These are phyloP conservation scores for Anticlea derivata DNA, from an alignment of 2,888 invertebrate genomes.

Conservation along the genomic window DNA sequence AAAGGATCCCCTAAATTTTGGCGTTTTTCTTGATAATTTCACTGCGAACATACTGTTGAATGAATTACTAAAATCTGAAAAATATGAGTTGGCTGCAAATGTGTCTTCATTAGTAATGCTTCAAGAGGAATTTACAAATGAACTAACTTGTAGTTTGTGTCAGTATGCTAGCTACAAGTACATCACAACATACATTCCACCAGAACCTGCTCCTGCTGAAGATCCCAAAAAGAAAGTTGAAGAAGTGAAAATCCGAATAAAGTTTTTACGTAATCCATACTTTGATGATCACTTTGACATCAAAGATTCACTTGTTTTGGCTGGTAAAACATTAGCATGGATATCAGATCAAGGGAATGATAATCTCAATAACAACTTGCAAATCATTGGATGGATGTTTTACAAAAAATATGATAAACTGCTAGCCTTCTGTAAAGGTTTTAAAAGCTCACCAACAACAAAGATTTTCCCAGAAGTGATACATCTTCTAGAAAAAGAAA, in stretches of 20 bases:
- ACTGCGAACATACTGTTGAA: conserved; percentile 92
- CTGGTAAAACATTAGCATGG: conserved; percentile 92
- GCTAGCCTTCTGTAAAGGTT: conserved; percentile 46
- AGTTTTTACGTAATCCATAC: conserved; percentile 90
- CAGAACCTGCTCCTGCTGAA: conserved; percentile 42
- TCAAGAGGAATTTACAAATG: conserved; percentile 92
- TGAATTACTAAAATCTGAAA: conserved; percentile 87
- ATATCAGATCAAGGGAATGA: conserved; percentile 80
- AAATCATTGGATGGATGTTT: conserved; percentile 86
- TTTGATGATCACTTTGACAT: conserved; percentile 97
- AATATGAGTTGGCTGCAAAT: conserved; percentile 89
- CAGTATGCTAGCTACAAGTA: conserved; percentile 90
- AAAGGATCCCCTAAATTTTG: conserved; percentile 93
- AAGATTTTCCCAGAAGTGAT: conserved; percentile 63
- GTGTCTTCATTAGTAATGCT: conserved; percentile 92
- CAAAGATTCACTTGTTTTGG: conserved; percentile 86
- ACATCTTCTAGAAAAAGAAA: conserved; percentile 54
- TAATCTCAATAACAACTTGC: conserved; percentile 80
- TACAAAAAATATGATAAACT: conserved; percentile 86
- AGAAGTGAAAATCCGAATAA: conserved; percentile 89
- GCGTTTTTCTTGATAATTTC: conserved; percentile 94
- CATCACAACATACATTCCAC: conserved; percentile 65
- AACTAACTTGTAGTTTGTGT: conserved; percentile 86
- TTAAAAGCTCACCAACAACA: conserved; percentile 47
- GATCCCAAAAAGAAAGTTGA: conserved; percentile 75